Percentiles rank a stretch among this genome's conserved stretches.
These are phyloP conservation scores for Parus major DNA, from an alignment of 2,113 vertebrate genomes.

Conservation along the genomic window DNA sequence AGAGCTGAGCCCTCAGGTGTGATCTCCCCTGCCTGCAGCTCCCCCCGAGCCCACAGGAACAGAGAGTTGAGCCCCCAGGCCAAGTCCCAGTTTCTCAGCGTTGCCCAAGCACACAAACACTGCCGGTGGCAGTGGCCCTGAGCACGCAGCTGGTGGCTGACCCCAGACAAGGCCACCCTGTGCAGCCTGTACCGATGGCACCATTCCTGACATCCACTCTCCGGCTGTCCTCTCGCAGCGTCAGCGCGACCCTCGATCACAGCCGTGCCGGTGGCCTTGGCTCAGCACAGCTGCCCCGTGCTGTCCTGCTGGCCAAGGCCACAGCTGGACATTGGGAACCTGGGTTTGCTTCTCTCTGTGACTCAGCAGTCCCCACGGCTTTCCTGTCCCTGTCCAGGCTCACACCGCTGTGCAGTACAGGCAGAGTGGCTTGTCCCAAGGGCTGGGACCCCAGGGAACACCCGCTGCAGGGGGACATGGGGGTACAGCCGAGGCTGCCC, in stretches of 20 bases:
- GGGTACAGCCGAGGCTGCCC: background rate
- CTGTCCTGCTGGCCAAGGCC: background rate
- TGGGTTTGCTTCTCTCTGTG: accelerated
- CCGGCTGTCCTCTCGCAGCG: accelerated
- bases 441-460: accelerated
- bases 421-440: accelerated
- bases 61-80: background rate
- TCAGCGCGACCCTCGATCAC: background rate
- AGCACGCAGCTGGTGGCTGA: background rate
- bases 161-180: background rate
- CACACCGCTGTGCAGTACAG: accelerated
- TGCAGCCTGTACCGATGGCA: background rate
- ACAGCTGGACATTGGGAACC: accelerated
- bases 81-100: accelerated
- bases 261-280: accelerated
- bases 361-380: background rate
- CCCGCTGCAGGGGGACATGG: accelerated
- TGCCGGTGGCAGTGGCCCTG: accelerated
- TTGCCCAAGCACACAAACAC: background rate
- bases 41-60: too few relatives aligned
- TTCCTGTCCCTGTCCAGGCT: background rate
- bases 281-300: background rate
- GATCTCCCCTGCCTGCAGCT: too few relatives aligned
- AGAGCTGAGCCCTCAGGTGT: too few relatives aligned
- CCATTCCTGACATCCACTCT: background rate